Evolutionary conservation across 1,140 invertebrate species (phyloP).

Genomic region (Drosophila sp.): DNA sequence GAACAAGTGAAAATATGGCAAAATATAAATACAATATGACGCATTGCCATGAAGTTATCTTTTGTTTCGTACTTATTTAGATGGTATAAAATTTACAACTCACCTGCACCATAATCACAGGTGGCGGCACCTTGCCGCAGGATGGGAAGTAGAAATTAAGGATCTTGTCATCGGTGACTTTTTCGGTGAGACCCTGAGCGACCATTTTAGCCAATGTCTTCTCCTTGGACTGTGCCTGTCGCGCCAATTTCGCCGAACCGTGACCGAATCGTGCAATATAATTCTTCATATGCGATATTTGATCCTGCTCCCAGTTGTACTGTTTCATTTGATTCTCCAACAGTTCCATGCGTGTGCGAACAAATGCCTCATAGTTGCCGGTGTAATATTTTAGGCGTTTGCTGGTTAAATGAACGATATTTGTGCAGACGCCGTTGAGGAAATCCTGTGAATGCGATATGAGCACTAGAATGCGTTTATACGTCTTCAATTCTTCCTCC

Average conservation of each 20-base stretch:
- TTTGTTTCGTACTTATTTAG: too few species aligned
- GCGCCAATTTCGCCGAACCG: constrained; percentile 98
- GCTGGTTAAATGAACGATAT: constrained; percentile 98
- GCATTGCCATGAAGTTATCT: too few species aligned
- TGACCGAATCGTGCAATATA: constrained; percentile 99
- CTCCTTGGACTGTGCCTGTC: constrained; percentile 99
- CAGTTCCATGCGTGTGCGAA: constrained; percentile 95
- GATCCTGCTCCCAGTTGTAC: constrained; percentile 99
- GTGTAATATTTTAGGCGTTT: constrained; percentile 97
- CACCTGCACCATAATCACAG: constrained; percentile 98
- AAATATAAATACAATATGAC: too few species aligned
- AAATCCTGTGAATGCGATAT: constrained; percentile 99
- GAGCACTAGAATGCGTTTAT: constrained; percentile 98
- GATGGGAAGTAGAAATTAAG: constrained; percentile 98
- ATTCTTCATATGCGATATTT: constrained; percentile 99
- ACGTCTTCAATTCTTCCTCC: constrained; percentile 98
- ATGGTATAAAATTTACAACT: too few species aligned
- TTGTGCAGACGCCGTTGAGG: constrained; percentile 99
- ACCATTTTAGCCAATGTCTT: constrained; percentile 99
- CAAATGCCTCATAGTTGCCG: constrained; percentile 98
- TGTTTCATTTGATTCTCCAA: constrained; percentile 99
- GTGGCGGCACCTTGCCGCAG: constrained; percentile 98
- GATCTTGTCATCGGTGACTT: constrained; percentile 94
- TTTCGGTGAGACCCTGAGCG: constrained; percentile 97
- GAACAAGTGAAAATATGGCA: too few species aligned